Evolutionary conservation across 2,113 vertebrate species (phyloP).

Genomic region (Colistium nudipinnis): DNA sequence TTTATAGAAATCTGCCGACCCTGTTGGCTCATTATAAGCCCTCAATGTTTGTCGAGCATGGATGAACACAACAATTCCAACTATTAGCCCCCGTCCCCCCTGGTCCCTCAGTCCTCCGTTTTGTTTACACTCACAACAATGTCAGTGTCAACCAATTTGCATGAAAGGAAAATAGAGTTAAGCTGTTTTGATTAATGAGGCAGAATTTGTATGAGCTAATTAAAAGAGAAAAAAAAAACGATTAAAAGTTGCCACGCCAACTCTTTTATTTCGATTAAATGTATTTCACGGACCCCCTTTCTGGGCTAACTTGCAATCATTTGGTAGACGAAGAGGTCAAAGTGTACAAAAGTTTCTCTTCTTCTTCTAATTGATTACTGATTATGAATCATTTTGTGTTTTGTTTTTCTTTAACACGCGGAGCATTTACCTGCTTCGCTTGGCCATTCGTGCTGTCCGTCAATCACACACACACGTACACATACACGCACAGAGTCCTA

Average conservation of each 20-base stretch:
- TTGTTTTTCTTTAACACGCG: conserved; percentile 3
- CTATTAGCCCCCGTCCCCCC: conserved; percentile 50
- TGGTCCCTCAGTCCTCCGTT: no score
- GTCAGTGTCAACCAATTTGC: conserved; percentile 37
- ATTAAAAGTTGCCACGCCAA: conserved; percentile 33
- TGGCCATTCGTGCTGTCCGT: no score
- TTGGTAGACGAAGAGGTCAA: not conserved
- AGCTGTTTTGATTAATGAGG: conserved; percentile 42
- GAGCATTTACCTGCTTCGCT: no score
- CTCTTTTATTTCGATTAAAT: not conserved
- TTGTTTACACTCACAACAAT: conserved; percentile 19
- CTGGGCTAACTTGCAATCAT: not conserved
- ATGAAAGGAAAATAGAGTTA: conserved; percentile 31
- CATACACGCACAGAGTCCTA: conserved; percentile 4
- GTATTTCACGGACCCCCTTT: not conserved
- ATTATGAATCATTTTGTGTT: no score
- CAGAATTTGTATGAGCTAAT: not conserved
- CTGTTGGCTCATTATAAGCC: conserved; percentile 32
- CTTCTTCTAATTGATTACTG: no score
- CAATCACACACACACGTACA: conserved; percentile 19
- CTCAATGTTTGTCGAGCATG: conserved; percentile 47
- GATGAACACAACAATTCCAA: conserved; percentile 43
- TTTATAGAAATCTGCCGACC: no score
- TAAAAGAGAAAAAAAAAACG: conserved; percentile 11
- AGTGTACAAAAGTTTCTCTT: no score